These are phyloP conservation scores for Synanthedon myopaeformis DNA, from an alignment of 2,888 invertebrate species.

Conservation along the genomic window DNA sequence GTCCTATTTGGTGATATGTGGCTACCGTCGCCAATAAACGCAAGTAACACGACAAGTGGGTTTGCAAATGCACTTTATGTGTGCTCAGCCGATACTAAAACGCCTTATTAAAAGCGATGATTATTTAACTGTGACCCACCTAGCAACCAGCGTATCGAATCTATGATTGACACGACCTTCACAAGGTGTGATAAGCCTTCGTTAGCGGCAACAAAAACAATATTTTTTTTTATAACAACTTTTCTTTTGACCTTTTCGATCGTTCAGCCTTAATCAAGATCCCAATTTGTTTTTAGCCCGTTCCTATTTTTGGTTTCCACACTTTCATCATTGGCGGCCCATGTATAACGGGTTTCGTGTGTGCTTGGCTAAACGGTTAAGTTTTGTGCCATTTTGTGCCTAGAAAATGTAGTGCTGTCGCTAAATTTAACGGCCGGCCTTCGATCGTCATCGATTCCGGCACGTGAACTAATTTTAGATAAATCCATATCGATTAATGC, in stretches of 20 bases:
- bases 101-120: too few relatives aligned
- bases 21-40: too few relatives aligned
- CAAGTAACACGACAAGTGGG: too few relatives aligned
- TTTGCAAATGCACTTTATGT: too few relatives aligned
- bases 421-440: constrained; percentile 23
- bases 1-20: too few relatives aligned
- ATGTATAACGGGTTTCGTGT: background rate
- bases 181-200: background rate
- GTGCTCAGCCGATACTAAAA: too few relatives aligned
- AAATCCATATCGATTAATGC: constrained; percentile 12
- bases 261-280: background rate
- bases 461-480: constrained; percentile 43
- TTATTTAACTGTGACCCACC: too few relatives aligned
- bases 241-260: background rate
- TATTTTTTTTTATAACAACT: background rate
- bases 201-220: background rate
- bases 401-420: constrained; percentile 24
- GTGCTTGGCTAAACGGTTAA: background rate
- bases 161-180: background rate
- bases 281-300: background rate
- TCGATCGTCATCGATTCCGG: constrained; percentile 42
- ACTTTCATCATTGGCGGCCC: background rate
- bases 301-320: background rate
- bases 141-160: background rate
- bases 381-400: constrained; percentile 5